Percentiles rank a stretch among this genome's conserved stretches.
phyloP scores from a whole-genome alignment of 2,797 vertebrate genomes.

The Pteronotus mesoamericanus region DNA sequence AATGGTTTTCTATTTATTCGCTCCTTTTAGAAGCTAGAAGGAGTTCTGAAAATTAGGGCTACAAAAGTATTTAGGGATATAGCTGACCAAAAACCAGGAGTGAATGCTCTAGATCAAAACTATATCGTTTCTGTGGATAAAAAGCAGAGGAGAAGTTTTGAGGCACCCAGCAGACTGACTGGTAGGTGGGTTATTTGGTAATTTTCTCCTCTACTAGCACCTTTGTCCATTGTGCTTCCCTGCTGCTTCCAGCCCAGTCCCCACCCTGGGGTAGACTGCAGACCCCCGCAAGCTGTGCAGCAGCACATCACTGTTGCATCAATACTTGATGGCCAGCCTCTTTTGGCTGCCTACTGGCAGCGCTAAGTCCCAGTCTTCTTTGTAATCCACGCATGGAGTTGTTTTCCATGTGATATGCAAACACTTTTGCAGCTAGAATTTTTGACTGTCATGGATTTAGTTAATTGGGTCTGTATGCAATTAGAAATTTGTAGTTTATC shows the following conservation, averaged over 20 bases:
- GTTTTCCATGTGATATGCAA: background rate
- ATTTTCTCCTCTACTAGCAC: background rate
- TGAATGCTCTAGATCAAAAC: background rate
- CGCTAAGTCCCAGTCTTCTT: background rate
- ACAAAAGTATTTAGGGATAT: background rate
- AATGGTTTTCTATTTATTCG: background rate
- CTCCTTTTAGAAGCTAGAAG: background rate
- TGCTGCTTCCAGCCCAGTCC: background rate
- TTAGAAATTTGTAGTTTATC: background rate
- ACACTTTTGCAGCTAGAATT: background rate
- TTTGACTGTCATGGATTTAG: background rate
- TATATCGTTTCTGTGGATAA: background rate
- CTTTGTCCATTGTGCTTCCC: background rate
- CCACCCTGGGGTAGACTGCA: rapidly evolving
- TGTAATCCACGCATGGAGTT: background rate
- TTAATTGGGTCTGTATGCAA: background rate
- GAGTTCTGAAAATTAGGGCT: background rate
- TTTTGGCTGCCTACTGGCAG: background rate
- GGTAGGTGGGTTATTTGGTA: background rate
- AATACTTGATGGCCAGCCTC: background rate
- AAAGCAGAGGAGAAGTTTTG: background rate
- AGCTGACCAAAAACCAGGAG: background rate
- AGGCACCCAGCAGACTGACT: background rate
- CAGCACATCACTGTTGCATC: rapidly evolving
- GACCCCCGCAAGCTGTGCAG: background rate